These are phyloP conservation scores for Drosophila kohkoa DNA, from an alignment of 1,140 invertebrate genomes.

Conservation along the genomic window DNA sequence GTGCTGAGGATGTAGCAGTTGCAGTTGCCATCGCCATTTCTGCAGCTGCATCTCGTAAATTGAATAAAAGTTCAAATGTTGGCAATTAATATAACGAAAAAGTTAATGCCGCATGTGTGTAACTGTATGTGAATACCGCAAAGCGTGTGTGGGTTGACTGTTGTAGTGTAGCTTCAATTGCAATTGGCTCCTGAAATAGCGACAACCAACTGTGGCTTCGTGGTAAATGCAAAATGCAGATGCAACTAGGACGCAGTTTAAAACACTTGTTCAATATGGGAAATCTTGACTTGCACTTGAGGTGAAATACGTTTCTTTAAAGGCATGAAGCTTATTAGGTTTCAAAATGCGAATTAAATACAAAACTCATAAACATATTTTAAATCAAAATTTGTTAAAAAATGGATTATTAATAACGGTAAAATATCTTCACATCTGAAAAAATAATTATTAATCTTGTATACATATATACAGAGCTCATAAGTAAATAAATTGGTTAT, in stretches of 20 bases:
- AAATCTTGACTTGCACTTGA: too few species aligned
- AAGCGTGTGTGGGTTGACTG: slow-evolving; percentile 5
- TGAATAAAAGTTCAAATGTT: slow-evolving; percentile 83
- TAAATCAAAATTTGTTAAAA: too few species aligned
- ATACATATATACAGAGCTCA: too few species aligned
- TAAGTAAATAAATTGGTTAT: too few species aligned
- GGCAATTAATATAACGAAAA: slow-evolving; percentile 80
- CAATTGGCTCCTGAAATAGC: slow-evolving; percentile 12
- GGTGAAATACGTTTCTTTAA: too few species aligned
- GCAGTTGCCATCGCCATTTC: slow-evolving; percentile 49
- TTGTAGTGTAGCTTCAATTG: slow-evolving; percentile 23
- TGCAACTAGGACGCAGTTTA: slow-evolving; percentile 8
- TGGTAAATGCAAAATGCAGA: not conserved
- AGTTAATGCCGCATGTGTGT: slow-evolving; percentile 63
- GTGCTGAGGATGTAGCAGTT: slow-evolving; percentile 44
- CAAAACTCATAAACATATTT: too few species aligned
- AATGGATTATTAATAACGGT: too few species aligned
- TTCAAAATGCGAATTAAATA: too few species aligned
- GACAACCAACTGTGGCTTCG: slow-evolving; percentile 41
- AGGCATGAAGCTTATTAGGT: too few species aligned
- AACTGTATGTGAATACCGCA: not conserved
- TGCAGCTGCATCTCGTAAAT: slow-evolving; percentile 69
- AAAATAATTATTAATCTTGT: too few species aligned
- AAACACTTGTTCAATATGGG: not conserved
- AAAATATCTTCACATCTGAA: too few species aligned